Evolutionary conservation across 2,113 vertebrate genomes (phyloP), one percentile per base, ranked within the genome.

Genomic region (Labeo rohita): DNA sequence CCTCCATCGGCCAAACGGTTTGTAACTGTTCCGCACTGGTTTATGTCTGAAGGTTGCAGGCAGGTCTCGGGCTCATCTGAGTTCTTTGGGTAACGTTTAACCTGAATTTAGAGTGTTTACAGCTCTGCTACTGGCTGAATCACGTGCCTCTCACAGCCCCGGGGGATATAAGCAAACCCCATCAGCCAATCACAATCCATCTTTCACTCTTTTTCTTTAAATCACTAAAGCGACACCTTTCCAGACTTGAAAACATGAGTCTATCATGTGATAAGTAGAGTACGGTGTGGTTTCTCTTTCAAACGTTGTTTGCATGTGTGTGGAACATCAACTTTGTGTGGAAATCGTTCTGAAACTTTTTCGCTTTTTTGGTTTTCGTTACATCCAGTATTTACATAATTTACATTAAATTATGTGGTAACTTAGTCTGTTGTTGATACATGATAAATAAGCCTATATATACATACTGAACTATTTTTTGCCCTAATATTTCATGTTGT

Each of bases 1-100:
- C 78, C 54, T 61, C 34, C 52, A 10, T 56, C 7, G n/a, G 49
- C 10, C 85, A 15, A 47, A 21, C 16, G 36, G 56, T 72, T 72
- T 12, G 61, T 87, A 87, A 88, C 65, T 36, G 45, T 16, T 91
- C 36, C 89, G 86, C 39, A 89, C 93, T 94, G 95, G 88, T 99
- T 97, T 98, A 94, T 98, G 96, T 99, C 97, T 98, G 94, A 98
- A 99, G 98, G 97, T 98, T 94, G 95, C 96, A 95, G 96, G 96
- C 97, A 98, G 96, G 95, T 96, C 96, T 97, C 96, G 96, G 91
- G 98, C 95, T 96, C 97, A 94, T 90, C 96, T 95, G 95, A 94
- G 97, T 95, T 96, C 97, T 97, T 97, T 98, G 96, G 86, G 88
- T 89, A 89, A 89, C 21, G 97, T 95, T 94, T 95, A 94, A 95